Conservation (phyloP, 2,113 vertebrate genomes). For the Pelodiscus sinensis region DNA sequence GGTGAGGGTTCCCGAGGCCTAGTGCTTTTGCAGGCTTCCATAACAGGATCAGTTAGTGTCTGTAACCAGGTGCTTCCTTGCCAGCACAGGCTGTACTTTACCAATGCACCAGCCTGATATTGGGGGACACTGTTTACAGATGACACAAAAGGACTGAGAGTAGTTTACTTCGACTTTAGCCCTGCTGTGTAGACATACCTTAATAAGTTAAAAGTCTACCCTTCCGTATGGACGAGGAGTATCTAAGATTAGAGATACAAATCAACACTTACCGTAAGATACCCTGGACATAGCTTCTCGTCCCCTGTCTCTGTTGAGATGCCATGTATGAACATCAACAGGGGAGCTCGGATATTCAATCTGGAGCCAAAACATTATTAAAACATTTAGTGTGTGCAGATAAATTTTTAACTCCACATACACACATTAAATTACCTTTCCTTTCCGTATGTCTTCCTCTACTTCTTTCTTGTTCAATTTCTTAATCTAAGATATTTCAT, state of each 20-base stretch:
- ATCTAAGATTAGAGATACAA: neutral
- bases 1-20: neutral
- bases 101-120: rapidly evolving
- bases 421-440: neutral
- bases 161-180: too few relatives aligned
- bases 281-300: conserved; percentile 58
- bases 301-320: conserved; percentile 47
- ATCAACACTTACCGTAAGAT: conserved; percentile 63
- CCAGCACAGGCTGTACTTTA: neutral
- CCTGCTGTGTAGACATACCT: neutral
- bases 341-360: conserved; percentile 69
- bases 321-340: conserved; percentile 53
- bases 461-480: neutral
- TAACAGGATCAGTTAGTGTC: neutral
- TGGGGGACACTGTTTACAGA: neutral
- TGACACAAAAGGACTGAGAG: neutral
- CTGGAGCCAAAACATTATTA: conserved; percentile 59
- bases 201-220: neutral
- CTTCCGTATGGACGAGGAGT: neutral
- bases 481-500: neutral
- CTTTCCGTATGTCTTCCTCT: neutral
- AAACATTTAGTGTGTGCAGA: neutral
- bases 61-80: neutral
- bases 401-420: neutral
- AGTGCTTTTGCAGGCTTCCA: neutral